Evolutionary conservation across 2,113 vertebrate species (phyloP), one percentile per base, ranked within the genome.

Genomic region (Ploceus nigricollis): DNA sequence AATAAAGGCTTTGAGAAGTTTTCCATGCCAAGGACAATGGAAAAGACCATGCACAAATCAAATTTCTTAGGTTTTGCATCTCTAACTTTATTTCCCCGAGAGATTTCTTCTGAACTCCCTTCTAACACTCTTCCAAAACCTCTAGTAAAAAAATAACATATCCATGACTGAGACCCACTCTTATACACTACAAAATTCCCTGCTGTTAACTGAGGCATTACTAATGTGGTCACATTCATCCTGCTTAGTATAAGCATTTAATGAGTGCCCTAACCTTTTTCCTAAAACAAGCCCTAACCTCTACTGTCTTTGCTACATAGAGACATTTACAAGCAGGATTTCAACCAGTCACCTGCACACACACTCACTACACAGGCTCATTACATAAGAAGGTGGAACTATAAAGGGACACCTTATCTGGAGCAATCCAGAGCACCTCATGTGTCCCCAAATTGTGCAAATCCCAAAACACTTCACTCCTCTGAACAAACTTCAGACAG

Each of bases 281-380:
- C 21, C 51, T 65, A 40, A 82, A 73, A 70, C 7, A 64, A 83
- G 30, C 5, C 37, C 30, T 28, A 11, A 40, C 30, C 7, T 65
- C 45, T 65, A 17, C 15, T 39, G 3, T 28, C 47, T 81, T 53
- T 40, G 33, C 22, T 53, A 33, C 7, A 18, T 2, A 53, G 20
- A 80, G 9, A 44, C 14, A 70, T 30, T 27, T 77, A 16, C 24
- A 87, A 89, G 24, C 9, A 89, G 35, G 25, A 73, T 78, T 78
- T 70, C 56, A 83, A 24, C 3, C 25, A 75, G 44, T 28, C 21
- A 57, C 30, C 47, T 45, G 14, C n/a, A 39, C 5, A 19, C 9
- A 19, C 9, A 6, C 7, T 24, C 31, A 39, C 4, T 76, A 54
- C 40, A 20, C 13, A 8, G 70, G 40, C 17, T 83, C 1, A 0